Conservation (phyloP, 1,140 invertebrate species). For the Helicoverpa armigera region DNA sequence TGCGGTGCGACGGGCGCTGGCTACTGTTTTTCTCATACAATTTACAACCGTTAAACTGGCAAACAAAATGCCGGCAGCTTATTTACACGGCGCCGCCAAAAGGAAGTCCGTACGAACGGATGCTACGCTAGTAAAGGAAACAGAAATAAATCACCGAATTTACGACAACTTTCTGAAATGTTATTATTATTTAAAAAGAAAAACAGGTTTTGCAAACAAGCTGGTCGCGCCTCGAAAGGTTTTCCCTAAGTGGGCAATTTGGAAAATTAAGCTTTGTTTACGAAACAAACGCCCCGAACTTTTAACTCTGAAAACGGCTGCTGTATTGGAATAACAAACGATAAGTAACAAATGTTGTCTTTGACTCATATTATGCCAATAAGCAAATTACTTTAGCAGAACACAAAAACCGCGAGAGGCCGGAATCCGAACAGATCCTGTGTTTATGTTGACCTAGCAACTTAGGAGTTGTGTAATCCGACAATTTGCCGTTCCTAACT, state of each 20-base stretch:
- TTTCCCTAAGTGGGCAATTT: conserved; percentile 64
- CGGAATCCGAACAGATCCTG: conserved; percentile 70
- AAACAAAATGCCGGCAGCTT: conserved; percentile 74
- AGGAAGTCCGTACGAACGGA: conserved; percentile 77
- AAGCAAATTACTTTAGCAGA: conserved; percentile 65
- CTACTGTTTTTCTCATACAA: conserved; percentile 73
- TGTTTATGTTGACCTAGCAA: conserved; percentile 78
- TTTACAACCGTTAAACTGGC: conserved; percentile 77
- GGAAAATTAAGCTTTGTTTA: conserved; percentile 61
- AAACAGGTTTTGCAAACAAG: conserved; percentile 60
- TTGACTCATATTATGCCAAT: conserved; percentile 55
- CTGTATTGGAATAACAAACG: conserved; percentile 64
- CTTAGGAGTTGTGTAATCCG: conserved; percentile 83
- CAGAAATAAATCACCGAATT: conserved; percentile 80
- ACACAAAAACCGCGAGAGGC: conserved; percentile 67
- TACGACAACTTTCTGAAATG: conserved; percentile 74
- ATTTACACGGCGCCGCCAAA: conserved; percentile 76
- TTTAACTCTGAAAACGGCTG: conserved; percentile 67
- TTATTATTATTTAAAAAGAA: conserved; percentile 74
- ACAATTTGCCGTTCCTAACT: conserved; percentile 82
- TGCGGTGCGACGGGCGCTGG: conserved; percentile 45
- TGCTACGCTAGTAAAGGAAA: conserved; percentile 69
- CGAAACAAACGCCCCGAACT: conserved; percentile 62
- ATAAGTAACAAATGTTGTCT: conserved; percentile 58
- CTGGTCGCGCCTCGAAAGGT: conserved; percentile 51